Evolutionary conservation across 2,797 vertebrate genomes (phyloP).

Genomic region (Sciurus vulgaris): DNA sequence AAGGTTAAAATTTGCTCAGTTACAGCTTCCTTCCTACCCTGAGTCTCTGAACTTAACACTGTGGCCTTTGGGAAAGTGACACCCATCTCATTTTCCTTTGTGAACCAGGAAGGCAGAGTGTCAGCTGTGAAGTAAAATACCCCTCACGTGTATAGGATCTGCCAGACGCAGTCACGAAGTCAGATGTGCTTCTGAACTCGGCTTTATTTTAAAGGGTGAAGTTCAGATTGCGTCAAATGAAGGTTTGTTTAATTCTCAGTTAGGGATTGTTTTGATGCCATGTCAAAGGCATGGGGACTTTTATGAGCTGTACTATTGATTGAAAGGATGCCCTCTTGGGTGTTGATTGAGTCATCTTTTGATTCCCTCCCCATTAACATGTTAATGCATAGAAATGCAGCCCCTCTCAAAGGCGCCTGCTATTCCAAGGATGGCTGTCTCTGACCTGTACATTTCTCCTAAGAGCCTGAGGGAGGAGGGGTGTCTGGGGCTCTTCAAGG

Average conservation of each 20-base stretch:
- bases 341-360: conserved; percentile 78
- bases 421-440: conserved; percentile 73
- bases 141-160: conserved; percentile 56
- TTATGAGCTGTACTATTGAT: conserved; percentile 69
- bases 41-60: conserved; percentile 58
- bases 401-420: conserved; percentile 60
- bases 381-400: conserved; percentile 67
- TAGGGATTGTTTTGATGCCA: conserved; percentile 71
- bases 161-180: conserved; percentile 51
- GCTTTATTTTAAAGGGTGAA: conserved; percentile 75
- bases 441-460: conserved; percentile 71
- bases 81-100: conserved; percentile 54
- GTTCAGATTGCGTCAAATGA: conserved; percentile 69
- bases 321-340: conserved; percentile 66
- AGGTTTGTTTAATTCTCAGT: conserved; percentile 81
- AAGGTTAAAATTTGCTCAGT: conserved; percentile 61
- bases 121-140: conserved; percentile 59
- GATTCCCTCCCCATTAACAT: conserved; percentile 77
- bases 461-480: conserved; percentile 23
- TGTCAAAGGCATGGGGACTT: conserved; percentile 52
- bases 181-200: conserved; percentile 67
- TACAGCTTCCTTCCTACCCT: background rate
- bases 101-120: conserved; percentile 58
- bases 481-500: conserved; percentile 53
- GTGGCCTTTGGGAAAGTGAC: conserved; percentile 67